Base-by-base conservation (phyloP, 2,113 vertebrate species). In the Empidonax traillii region DNA sequence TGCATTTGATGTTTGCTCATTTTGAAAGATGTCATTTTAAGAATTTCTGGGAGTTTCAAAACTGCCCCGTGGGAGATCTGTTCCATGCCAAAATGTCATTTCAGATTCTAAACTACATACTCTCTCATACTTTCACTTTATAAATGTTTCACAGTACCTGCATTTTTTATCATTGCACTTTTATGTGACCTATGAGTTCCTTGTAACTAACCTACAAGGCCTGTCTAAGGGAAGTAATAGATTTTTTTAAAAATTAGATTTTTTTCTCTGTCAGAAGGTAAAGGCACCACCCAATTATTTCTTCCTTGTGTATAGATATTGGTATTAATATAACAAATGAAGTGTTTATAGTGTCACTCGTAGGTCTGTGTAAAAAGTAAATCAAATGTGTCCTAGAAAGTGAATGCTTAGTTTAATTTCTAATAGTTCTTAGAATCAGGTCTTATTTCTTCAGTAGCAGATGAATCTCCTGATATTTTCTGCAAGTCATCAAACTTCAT, bases 121-220 rank as follows among this genome's bases (percentile, higher is more conserved):
- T 90, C 82, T 81, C 96, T 97, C 94, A 51, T 93, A 96, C 97
- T 97, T 80, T 79, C 88, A 69, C 95, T 96, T 98, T 98, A 98
- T 98, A 98, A 98, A 98, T 98, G 96, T 98, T 98, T 98, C 97
- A 98, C 90, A 94, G 92, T 94, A 94, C 97, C 97, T 98, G 98
- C 98, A 98, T 98, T 98, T 98, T 98, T 98, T 96, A 98, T 98
- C 93, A 96, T 76, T 85, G 94, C 92, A 94, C 95, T 98, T 98
- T 95, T 92, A 94, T 78, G 72, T 97, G 97, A 98, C 97, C 97
- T 97, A n/a, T 96, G 94, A 93, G 90, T 97, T 97, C 95, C 95
- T 96, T 86, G 91, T 94, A 93, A 92, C 92, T 95, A 96, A 98
- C 97, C 97, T 97, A 92, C 95, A 87, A 93, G 93, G 75, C 63